phyloP scores from a whole-genome alignment of 2,797 vertebrate genomes.

The Chaetodon trifasciatus region DNA sequence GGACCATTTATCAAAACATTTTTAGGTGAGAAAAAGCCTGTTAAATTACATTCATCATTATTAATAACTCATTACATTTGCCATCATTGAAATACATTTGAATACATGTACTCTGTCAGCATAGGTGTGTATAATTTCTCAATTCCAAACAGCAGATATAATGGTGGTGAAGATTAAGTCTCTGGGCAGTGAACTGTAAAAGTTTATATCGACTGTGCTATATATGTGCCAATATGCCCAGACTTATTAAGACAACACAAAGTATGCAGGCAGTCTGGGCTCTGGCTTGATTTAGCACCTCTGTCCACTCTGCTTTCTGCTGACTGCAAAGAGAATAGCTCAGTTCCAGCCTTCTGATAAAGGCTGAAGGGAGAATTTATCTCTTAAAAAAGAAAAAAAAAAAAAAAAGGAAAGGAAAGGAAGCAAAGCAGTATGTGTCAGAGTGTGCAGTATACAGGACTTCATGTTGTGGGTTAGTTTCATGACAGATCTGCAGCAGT shows the following conservation, averaged over 20 bases:
- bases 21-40: not conserved
- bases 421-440: slow-evolving; percentile 37
- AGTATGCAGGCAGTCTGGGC: slow-evolving; percentile 60
- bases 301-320: slow-evolving; percentile 71
- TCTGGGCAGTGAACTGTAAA: slow-evolving; percentile 72
- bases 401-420: slow-evolving; percentile 14
- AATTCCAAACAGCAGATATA: slow-evolving; percentile 48
- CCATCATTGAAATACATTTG: slow-evolving; percentile 1
- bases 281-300: slow-evolving; percentile 73
- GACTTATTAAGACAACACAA: slow-evolving; percentile 80
- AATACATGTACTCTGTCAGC: slow-evolving; percentile 4
- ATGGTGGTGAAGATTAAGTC: slow-evolving; percentile 64
- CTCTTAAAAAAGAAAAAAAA: slow-evolving; percentile 40
- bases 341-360: slow-evolving; percentile 68
- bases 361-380: slow-evolving; percentile 71
- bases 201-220: slow-evolving; percentile 73
- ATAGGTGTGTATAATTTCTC: slow-evolving; percentile 45
- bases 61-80: not conserved
- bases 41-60: not conserved
- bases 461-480: slow-evolving; percentile 43
- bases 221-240: slow-evolving; percentile 76
- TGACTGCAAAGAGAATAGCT: slow-evolving; percentile 75
- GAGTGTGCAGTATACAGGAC: slow-evolving; percentile 39
- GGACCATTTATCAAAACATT: not conserved
- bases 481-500: slow-evolving; percentile 45